Conservation (phyloP, 2,888 invertebrate species). For the Arge pagana region DNA sequence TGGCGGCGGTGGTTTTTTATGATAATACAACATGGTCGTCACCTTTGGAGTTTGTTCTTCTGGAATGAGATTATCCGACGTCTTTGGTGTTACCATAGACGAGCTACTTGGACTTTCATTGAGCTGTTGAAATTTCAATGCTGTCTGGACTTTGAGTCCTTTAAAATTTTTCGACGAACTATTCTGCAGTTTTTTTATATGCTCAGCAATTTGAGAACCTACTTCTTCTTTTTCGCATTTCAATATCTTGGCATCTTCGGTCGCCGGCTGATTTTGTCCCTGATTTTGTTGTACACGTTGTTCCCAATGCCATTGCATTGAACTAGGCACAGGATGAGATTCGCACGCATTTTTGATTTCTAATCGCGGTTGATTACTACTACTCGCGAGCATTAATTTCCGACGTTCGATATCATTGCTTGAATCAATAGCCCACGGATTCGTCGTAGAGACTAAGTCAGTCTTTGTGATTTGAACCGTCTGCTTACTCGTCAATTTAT, state of each 20-base stretch:
- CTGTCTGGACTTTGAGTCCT: constrained; percentile 45
- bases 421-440: constrained; percentile 61
- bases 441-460: constrained; percentile 70
- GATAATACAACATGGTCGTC: constrained; percentile 38
- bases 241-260: constrained; percentile 20
- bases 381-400: constrained; percentile 46
- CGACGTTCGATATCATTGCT: constrained; percentile 56
- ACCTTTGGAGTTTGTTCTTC: background rate
- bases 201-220: constrained; percentile 42
- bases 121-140: constrained; percentile 43
- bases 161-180: constrained; percentile 45
- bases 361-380: constrained; percentile 33
- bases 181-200: constrained; percentile 44
- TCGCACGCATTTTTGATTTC: constrained; percentile 17
- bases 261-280: background rate
- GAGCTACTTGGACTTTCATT: constrained; percentile 43
- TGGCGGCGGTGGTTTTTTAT: constrained; percentile 54
- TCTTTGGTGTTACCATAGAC: constrained; percentile 30
- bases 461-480: constrained; percentile 65
- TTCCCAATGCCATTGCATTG: no score
- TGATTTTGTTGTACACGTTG: background rate
- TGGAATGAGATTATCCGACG: constrained; percentile 31
- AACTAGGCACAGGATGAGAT: no score
- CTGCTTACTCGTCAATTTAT: constrained; percentile 37
- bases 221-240: constrained; percentile 38